These are phyloP conservation scores for Chirona hameri DNA, from an alignment of 2,888 invertebrate species.

Conservation along the genomic window DNA sequence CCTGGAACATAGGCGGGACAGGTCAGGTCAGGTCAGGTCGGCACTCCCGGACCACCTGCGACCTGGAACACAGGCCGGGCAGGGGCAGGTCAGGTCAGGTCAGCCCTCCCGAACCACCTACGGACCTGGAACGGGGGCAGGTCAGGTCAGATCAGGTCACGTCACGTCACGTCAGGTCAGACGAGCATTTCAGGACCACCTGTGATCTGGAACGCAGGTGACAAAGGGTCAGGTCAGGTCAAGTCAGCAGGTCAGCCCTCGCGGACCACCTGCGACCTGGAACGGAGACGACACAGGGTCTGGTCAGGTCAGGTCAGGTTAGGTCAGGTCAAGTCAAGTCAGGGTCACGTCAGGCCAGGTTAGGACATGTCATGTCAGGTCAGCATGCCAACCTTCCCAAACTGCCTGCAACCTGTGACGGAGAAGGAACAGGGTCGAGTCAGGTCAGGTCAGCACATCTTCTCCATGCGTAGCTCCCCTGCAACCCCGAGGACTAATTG, in stretches of 20 bases:
- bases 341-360: too few species aligned
- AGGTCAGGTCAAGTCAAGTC: not conserved
- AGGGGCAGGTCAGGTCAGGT: not conserved
- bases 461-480: not conserved
- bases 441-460: not conserved
- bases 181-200: slow-evolving; percentile 71
- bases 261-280: slow-evolving; percentile 56
- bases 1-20: too few species aligned
- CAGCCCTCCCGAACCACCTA: not conserved
- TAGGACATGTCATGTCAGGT: not conserved
- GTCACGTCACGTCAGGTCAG: too few species aligned
- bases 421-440: not conserved
- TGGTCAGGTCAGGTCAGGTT: too few species aligned
- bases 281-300: not conserved
- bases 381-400: not conserved
- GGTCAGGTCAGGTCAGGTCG: not conserved
- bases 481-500: too few species aligned
- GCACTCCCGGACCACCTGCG: too few species aligned
- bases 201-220: slow-evolving; percentile 78
- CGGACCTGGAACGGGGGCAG: slow-evolving; percentile 89
- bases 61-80: not conserved
- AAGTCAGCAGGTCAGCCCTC: slow-evolving; percentile 90
- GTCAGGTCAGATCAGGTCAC: too few species aligned
- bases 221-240: slow-evolving; percentile 74
- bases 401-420: not conserved